phyloP scores from a whole-genome alignment of 1,140 invertebrate genomes.

The Temnothorax curvispinosus region DNA sequence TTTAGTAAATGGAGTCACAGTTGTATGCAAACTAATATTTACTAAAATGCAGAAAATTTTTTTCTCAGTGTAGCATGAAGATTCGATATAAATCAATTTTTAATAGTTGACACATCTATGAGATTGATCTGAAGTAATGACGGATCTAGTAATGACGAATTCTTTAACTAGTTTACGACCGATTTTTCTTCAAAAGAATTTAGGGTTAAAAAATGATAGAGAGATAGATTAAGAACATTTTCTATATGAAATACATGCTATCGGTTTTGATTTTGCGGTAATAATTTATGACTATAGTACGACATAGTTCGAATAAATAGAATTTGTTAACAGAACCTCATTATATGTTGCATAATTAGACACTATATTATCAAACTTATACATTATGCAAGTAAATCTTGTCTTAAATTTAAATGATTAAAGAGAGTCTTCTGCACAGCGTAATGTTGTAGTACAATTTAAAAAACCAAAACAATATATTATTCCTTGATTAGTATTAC shows the following conservation, averaged over 20 bases:
- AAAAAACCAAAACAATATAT: not conserved
- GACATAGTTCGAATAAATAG: not conserved
- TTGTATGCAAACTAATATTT: too few species aligned
- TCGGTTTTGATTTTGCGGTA: not conserved
- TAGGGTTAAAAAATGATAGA: not conserved
- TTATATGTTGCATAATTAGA: not conserved
- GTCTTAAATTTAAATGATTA: not conserved
- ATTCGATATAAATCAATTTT: not conserved
- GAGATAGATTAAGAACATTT: not conserved
- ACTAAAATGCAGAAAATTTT: too few species aligned
- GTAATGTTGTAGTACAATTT: not conserved
- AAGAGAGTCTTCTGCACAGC: not conserved
- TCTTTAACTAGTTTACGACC: not conserved
- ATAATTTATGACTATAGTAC: not conserved
- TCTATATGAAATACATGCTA: not conserved
- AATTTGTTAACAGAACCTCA: constrained; percentile 1
- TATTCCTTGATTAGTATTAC: not conserved
- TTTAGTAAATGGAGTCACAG: too few species aligned
- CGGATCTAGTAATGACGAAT: not conserved
- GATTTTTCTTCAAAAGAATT: constrained; percentile 2
- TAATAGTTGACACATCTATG: not conserved
- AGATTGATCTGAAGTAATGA: not conserved
- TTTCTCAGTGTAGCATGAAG: not conserved
- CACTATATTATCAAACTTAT: not conserved
- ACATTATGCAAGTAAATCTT: not conserved